These are phyloP conservation scores for Melangyna quadrimaculata DNA, from an alignment of 2,888 invertebrate species.

Conservation along the genomic window DNA sequence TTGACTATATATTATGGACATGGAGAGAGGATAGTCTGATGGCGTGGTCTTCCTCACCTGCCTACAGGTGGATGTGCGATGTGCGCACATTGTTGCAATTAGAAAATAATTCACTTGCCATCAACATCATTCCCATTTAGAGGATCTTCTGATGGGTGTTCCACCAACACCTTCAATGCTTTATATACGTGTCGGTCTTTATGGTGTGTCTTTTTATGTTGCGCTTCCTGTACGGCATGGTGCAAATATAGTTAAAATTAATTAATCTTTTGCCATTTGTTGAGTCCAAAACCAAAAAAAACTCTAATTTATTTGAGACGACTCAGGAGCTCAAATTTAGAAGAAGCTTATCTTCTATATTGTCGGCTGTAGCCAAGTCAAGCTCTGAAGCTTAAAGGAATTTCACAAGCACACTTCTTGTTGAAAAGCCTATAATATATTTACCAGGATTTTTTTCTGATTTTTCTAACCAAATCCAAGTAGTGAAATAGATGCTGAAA, in stretches of 20 bases:
- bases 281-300: slow-evolving; percentile 29
- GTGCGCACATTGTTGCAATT: slow-evolving; percentile 41
- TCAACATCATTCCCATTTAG: slow-evolving; percentile 47
- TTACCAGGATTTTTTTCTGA: no score
- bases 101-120: slow-evolving; percentile 59
- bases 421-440: no score
- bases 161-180: not conserved
- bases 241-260: slow-evolving; percentile 64
- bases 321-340: not conserved
- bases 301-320: not conserved
- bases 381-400: not conserved
- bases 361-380: slow-evolving; percentile 13
- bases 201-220: slow-evolving; percentile 16
- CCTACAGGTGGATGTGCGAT: not conserved
- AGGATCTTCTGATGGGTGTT: slow-evolving; percentile 20
- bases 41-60: not conserved
- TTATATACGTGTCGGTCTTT: not conserved
- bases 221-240: slow-evolving; percentile 32
- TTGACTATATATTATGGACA: slow-evolving; percentile 3
- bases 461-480: no score
- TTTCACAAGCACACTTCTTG: not conserved
- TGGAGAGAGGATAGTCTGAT: not conserved
- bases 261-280: slow-evolving; percentile 65
- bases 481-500: no score
- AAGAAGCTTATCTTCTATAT: not conserved